Base-by-base conservation (phyloP, 2,113 vertebrate species). In the Pachypanchax playfairii region DNA sequence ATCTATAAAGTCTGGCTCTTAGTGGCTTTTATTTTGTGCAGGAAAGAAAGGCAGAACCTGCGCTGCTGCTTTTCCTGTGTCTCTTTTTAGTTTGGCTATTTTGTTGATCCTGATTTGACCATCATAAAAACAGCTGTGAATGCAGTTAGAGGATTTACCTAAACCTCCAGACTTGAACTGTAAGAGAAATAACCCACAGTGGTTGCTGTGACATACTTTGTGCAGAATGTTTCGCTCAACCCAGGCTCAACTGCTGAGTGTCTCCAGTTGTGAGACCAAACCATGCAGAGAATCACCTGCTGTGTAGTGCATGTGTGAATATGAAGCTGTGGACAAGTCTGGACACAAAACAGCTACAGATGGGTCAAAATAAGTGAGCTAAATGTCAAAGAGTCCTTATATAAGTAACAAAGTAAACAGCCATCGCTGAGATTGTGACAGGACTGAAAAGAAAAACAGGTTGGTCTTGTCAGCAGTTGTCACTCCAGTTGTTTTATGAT, bases 271-370 rank as follows among this genome's bases (percentile, higher is more conserved):
- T 20, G 28, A 35, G 26, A 53, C 12, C 20, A 5, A 11, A 17
- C 25, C 43, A n/a, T 13, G 15, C 29, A 47, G 44, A 25, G 57
- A 60, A 7, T 5, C 14, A n/a, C 57, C 57, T 60, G 42, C 43
- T 60, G 57, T 28, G 36, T 6, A 20, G 38, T 20, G 38, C 24
- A 42, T 28, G 25, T 38, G 14, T 48, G 57, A 18, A 47, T 8
- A 6, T n/a, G 17, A 38, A 61, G 21, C 33, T 22, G 21, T 21
- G 22, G 43, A 25, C 10, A 25, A 24, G 43, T 47, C 21, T 6
- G 46, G 59, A 62, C 59, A 39, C 47, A 31, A 33, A 42, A 42
- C n/a, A 28, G 38, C 11, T 43, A 26, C n/a, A 57, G 10, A 29
- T 43, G 24, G 39, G 13, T 57, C 38, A 29, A 18, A 15, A n/a